Evolutionary conservation across 2,888 invertebrate species (phyloP).

Genomic region (Drosophila emarginata): DNA sequence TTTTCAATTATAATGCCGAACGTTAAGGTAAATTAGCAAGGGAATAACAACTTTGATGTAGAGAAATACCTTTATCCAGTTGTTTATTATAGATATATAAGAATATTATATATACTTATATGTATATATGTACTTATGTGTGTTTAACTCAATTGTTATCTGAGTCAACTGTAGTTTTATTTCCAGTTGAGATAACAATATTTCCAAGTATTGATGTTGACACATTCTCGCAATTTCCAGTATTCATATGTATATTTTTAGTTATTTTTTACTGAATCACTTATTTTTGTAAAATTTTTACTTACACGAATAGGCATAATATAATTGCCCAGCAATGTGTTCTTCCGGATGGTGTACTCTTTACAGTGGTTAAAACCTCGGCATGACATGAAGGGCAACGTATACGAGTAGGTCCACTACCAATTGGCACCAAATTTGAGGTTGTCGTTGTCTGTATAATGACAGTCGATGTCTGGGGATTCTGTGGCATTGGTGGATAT

Average conservation of each 20-base stretch:
- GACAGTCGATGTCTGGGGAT: conserved; percentile 62
- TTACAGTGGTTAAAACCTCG: conserved; percentile 82
- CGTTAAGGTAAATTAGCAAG: background rate
- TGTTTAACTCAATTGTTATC: conserved; percentile 40
- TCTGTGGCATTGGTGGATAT: conserved; percentile 57
- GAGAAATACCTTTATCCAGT: background rate
- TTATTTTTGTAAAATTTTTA: conserved; percentile 3
- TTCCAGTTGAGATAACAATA: conserved; percentile 53
- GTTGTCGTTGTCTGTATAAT: conserved; percentile 78
- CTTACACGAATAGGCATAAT: conserved; percentile 79
- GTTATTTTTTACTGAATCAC: background rate
- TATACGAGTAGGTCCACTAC: conserved; percentile 70
- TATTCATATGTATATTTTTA: background rate
- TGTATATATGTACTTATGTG: conserved; percentile 8
- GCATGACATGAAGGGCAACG: conserved; percentile 83
- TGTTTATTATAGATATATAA: too few species aligned
- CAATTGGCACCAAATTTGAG: conserved; percentile 60
- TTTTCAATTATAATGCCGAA: background rate
- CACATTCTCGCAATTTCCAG: conserved; percentile 8
- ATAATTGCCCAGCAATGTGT: conserved; percentile 80
- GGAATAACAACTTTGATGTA: background rate
- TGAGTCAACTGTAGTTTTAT: conserved; percentile 42
- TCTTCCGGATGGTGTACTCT: conserved; percentile 73
- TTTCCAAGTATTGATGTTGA: conserved; percentile 11
- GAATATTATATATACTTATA: conserved; percentile 1